Evolutionary conservation across 2,888 invertebrate species (phyloP), one percentile per base, ranked within the genome.

Genomic region (Yponomeuta plumbellus): DNA sequence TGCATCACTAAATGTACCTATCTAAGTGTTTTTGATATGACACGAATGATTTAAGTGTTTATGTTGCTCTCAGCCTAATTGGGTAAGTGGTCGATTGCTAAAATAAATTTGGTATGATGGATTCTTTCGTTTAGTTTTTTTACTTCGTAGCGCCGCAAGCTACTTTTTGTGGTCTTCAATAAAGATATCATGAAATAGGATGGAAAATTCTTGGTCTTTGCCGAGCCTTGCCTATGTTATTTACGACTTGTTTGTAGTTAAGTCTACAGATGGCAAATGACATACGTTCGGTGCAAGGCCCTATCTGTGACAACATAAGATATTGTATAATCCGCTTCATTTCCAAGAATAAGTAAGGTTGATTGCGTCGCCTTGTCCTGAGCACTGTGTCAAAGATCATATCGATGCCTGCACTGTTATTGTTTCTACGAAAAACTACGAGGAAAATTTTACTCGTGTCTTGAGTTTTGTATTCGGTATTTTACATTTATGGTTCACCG

Each of bases 31-130:
- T 73, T 70, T 68, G 67, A 72, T 59, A 21, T 52, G 67, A 61
- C 67, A 67, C 65, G 34, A 71, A 74, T 68, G 68, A 70, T 68
- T 75, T 56, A 66, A 80, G 77, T 79, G 76, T 76, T 79, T 76
- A 69, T 74, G 69, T 44, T 63, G 63, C 69, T 71, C 72, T 74
- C 70, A 72, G 68, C 68, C 58, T 34, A 40, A 64, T 67, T 66
- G 67, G 66, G 64, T 67, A 52, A 52, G 34, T 34, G 66, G 68
- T 64, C 64, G 64, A 67, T 67, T 66, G 56, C 58, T 61, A 63
- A 66, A 63, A 10, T 44, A 20, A 22, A 5, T 52, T 17, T 52
- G 2, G 44, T 52, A 17, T 52, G 44, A 52, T 13, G 44, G 13
- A 52, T 13, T 52, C 13, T 13, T 52, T 52, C 44, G 1, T 52